phyloP scores from a whole-genome alignment of 2,797 vertebrate genomes.

The Sebastes hopkinsi region DNA sequence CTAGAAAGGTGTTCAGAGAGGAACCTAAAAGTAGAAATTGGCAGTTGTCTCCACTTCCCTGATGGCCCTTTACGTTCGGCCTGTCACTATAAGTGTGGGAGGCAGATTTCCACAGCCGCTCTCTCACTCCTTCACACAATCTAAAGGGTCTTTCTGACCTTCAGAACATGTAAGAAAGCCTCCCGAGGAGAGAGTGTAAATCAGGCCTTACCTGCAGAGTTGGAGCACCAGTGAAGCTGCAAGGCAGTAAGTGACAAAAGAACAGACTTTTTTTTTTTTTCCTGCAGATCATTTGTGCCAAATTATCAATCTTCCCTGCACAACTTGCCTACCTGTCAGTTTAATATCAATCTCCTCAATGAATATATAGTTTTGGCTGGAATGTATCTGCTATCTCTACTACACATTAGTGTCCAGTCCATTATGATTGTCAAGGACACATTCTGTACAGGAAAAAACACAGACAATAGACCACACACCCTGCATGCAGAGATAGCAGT shows the following conservation, averaged over 20 bases:
- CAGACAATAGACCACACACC: not conserved
- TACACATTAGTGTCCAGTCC: not conserved
- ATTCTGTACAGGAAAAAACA: not conserved
- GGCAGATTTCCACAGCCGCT: not conserved
- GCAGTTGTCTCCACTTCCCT: not conserved
- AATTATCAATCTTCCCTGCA: not conserved
- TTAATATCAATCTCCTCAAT: not conserved
- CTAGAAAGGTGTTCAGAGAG: not conserved
- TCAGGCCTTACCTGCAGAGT: not conserved
- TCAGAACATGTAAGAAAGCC: not conserved
- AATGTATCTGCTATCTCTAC: not conserved
- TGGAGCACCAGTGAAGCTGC: not conserved
- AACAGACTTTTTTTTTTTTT: not conserved
- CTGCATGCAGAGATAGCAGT: not conserved
- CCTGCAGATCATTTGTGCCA: not conserved
- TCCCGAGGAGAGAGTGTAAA: not conserved
- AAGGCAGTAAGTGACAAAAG: not conserved
- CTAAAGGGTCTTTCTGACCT: conserved; percentile 5
- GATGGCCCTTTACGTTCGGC: not conserved
- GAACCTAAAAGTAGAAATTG: not conserved
- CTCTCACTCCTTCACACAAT: not conserved
- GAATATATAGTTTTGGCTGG: not conserved
- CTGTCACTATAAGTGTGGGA: not conserved
- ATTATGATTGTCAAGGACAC: not conserved
- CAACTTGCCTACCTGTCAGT: not conserved